Percentiles rank a stretch among this genome's conserved stretches.
phyloP scores from a whole-genome alignment of 2,797 vertebrate species.

The Tarsius wallacei region DNA sequence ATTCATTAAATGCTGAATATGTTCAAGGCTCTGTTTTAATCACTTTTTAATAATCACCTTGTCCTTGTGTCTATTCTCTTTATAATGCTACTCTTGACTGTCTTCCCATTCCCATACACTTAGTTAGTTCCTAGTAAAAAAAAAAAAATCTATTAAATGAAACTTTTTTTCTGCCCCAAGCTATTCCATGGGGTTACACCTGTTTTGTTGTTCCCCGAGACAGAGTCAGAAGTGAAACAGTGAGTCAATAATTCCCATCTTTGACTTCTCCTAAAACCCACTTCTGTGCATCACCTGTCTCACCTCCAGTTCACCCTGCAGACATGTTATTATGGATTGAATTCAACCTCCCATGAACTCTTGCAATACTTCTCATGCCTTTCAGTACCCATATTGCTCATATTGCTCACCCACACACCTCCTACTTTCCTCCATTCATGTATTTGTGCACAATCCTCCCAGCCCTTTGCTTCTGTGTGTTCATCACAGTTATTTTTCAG shows the following conservation, averaged over 20 bases:
- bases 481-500: conserved; percentile 74
- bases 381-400: conserved; percentile 62
- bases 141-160: not conserved
- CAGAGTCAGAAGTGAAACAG: not conserved
- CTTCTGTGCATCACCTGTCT: conserved; percentile 69
- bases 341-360: conserved; percentile 64
- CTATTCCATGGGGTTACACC: not conserved
- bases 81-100: not conserved
- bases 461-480: conserved; percentile 41
- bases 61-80: not conserved
- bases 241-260: conserved; percentile 65
- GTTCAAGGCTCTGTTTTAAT: conserved; percentile 6
- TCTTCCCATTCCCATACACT: not conserved
- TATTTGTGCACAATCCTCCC: conserved; percentile 66
- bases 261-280: conserved; percentile 58
- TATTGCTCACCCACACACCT: conserved; percentile 66
- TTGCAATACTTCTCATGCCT: conserved; percentile 49
- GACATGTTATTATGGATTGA: conserved; percentile 60
- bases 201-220: conserved; percentile 39
- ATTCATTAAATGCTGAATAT: not conserved
- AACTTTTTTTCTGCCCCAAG: not conserved
- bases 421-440: conserved; percentile 66
- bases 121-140: not conserved
- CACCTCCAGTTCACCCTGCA: conserved; percentile 74
- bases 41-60: not conserved